phyloP scores from a whole-genome alignment of 2,888 invertebrate genomes.

The Dynastes hyllus region DNA sequence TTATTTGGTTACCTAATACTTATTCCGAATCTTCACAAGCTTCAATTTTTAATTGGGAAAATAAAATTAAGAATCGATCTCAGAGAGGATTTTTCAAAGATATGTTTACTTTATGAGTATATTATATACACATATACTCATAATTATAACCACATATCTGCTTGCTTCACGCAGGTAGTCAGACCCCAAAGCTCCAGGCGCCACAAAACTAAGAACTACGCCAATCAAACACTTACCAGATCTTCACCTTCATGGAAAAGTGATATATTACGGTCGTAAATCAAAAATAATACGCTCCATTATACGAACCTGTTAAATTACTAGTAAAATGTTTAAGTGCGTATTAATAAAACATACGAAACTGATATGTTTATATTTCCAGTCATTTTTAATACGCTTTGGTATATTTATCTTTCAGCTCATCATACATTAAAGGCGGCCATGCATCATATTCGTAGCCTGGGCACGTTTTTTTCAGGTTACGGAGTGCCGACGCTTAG shows the following conservation, averaged over 20 bases:
- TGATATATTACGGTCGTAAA: conserved; percentile 34
- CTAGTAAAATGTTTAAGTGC: conserved; percentile 46
- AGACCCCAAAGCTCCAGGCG: not conserved
- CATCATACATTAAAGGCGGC: conserved; percentile 31
- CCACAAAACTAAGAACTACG: not conserved
- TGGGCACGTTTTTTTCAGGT: not conserved
- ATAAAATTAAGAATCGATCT: too few species aligned
- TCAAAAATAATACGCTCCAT: conserved; percentile 45
- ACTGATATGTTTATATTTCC: conserved; percentile 44
- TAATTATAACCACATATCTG: too few species aligned
- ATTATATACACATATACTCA: too few species aligned
- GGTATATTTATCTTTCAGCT: conserved; percentile 44
- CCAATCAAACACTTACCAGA: not conserved
- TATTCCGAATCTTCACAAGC: too few species aligned
- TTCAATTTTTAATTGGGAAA: too few species aligned
- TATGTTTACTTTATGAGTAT: too few species aligned
- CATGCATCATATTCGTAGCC: conserved; percentile 18
- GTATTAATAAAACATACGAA: conserved; percentile 46
- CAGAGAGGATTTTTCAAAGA: too few species aligned
- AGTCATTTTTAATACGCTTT: conserved; percentile 44
- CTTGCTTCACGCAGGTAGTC: not conserved
- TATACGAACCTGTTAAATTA: conserved; percentile 45
- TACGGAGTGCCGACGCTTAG: not conserved
- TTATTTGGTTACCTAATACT: too few species aligned
- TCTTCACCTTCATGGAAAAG: not conserved